Evolutionary conservation across 2,888 invertebrate species (phyloP).

Genomic region (Eilema caniola): DNA sequence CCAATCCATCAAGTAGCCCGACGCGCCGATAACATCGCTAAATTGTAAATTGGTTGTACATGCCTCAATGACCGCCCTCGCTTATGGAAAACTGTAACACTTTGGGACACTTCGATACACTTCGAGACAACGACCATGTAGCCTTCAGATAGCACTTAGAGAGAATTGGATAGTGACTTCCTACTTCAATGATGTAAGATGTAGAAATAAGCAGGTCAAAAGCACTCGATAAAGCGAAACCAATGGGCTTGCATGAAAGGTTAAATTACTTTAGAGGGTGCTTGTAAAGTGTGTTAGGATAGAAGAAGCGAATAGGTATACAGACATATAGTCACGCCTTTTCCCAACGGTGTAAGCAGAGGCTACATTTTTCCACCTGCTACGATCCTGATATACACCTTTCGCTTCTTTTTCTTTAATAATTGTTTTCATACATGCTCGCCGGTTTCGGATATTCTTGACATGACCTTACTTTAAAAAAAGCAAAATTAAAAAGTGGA

Average conservation of each 20-base stretch:
- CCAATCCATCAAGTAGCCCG: conserved; percentile 46
- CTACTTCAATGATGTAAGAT: neutral
- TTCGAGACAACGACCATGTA: conserved; percentile 12
- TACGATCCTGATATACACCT: too few species aligned
- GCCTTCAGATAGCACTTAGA: conserved; percentile 19
- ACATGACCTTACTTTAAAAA: too few species aligned
- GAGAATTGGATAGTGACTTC: conserved; percentile 11
- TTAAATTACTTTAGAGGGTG: neutral
- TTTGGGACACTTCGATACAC: neutral
- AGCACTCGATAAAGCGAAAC: neutral
- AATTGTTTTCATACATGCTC: too few species aligned
- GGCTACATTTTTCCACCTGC: too few species aligned
- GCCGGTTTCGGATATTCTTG: too few species aligned
- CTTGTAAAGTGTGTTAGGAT: neutral
- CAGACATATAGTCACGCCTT: too few species aligned
- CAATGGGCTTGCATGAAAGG: neutral
- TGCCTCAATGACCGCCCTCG: conserved; percentile 16
- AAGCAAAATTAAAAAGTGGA: too few species aligned
- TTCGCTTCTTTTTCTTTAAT: too few species aligned
- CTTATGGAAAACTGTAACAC: conserved; percentile 25
- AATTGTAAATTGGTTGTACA: conserved; percentile 34
- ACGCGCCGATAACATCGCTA: conserved; percentile 39
- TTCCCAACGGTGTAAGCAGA: too few species aligned
- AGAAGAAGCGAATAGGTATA: too few species aligned
- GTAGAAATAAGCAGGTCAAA: neutral